A percentile compares a stretch with the other conserved stretches of the same genome.
These are phyloP conservation scores for Nomada hirtipes DNA, from an alignment of 2,888 invertebrate species.

Conservation along the genomic window DNA sequence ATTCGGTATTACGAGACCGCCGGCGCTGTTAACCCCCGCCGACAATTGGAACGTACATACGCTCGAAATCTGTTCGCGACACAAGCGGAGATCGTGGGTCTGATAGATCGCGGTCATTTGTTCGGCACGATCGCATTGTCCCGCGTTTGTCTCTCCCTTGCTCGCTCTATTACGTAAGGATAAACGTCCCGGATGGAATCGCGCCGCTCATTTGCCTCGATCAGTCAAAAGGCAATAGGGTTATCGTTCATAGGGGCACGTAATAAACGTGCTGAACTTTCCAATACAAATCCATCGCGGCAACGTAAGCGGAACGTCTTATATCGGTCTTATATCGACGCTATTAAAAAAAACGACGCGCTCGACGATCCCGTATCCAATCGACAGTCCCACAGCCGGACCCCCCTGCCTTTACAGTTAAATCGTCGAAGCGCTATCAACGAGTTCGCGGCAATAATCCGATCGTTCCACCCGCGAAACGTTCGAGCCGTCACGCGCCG, in stretches of 20 bases:
- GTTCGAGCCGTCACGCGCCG: constrained; percentile 9
- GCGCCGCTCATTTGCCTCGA: constrained; percentile 18
- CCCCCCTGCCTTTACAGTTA: constrained; percentile 61
- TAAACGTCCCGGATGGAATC: constrained; percentile 53
- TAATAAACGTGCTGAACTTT: constrained; percentile 12
- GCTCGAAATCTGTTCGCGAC: constrained; percentile 61
- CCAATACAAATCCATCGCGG: neutral
- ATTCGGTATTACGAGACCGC: constrained; percentile 72
- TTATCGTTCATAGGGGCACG: constrained; percentile 10
- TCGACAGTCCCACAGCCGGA: neutral
- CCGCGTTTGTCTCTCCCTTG: constrained; percentile 64
- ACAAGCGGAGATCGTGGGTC: constrained; percentile 69
- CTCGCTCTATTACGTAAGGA: constrained; percentile 60
- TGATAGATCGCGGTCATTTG: constrained; percentile 82
- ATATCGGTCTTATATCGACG: neutral
- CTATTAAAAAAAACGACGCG: neutral
- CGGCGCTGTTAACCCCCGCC: constrained; percentile 47
- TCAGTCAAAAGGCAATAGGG: constrained; percentile 27
- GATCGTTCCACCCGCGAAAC: constrained; percentile 55
- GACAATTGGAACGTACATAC: constrained; percentile 1
- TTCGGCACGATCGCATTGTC: constrained; percentile 75
- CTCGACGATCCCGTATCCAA: neutral
- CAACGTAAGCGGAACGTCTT: constrained; percentile 6
- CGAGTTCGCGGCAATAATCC: constrained; percentile 63
- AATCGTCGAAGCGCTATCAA: constrained; percentile 62